A percentile compares a stretch with the other conserved stretches of the same genome.
These are phyloP conservation scores for Drosophila lowei DNA, from an alignment of 1,140 invertebrate species.

Conservation along the genomic window DNA sequence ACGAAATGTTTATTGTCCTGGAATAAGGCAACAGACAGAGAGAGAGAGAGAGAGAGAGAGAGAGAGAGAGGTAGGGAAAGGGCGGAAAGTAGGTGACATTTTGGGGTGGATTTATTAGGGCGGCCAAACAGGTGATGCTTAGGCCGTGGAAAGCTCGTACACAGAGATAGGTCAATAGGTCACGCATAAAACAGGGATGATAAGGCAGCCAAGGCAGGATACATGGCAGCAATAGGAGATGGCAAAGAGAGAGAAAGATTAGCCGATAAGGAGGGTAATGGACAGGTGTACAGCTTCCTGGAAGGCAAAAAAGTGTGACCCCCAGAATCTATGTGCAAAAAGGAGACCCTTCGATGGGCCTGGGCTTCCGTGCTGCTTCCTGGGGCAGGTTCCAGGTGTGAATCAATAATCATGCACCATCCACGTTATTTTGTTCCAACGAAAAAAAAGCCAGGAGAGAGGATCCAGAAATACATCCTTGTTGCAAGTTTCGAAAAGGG, in stretches of 20 bases:
- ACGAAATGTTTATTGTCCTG: slow-evolving; percentile 19
- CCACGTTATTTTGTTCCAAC: background rate
- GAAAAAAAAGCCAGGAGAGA: background rate
- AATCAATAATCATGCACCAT: slow-evolving; percentile 8
- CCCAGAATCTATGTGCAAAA: too few relatives aligned
- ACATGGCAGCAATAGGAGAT: too few relatives aligned
- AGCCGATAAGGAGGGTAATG: too few relatives aligned
- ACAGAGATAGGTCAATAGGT: slow-evolving; percentile 49
- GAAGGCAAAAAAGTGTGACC: too few relatives aligned
- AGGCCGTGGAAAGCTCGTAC: slow-evolving; percentile 40
- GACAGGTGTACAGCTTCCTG: too few relatives aligned
- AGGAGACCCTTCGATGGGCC: background rate
- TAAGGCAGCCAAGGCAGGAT: background rate
- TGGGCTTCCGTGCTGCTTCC: background rate
- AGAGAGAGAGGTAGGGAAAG: background rate
- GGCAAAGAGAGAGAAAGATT: too few relatives aligned
- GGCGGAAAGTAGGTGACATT: slow-evolving; percentile 15
- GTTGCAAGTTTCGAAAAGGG: background rate
- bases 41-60: background rate
- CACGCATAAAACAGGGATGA: slow-evolving; percentile 6
- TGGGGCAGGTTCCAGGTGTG: background rate
- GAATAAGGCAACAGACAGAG: background rate
- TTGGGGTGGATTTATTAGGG: background rate
- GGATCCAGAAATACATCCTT: background rate
- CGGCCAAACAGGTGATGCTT: background rate